phyloP scores from a whole-genome alignment of 1,140 invertebrate species.

The Mamestra configurata region DNA sequence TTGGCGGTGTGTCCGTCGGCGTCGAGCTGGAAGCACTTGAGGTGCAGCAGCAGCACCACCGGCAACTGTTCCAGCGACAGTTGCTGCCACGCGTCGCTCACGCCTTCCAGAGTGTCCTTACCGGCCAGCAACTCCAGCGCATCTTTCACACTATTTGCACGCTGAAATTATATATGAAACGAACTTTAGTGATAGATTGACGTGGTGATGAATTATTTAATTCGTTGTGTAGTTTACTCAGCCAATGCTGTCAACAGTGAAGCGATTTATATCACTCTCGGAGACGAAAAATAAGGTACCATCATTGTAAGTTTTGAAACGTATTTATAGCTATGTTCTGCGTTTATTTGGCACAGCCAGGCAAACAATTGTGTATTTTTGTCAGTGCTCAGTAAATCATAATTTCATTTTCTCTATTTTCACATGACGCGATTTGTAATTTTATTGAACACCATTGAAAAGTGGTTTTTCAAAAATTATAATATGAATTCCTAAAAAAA shows the following conservation, averaged over 20 bases:
- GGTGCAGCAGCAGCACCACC: slow-evolving; percentile 95
- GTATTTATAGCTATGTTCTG: background rate
- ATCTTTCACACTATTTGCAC: slow-evolving; percentile 93
- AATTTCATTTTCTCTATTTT: no score
- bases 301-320: slow-evolving; percentile 58
- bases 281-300: slow-evolving; percentile 74
- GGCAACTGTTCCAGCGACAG: slow-evolving; percentile 96
- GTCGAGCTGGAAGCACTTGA: slow-evolving; percentile 96
- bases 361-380: no score
- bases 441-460: no score
- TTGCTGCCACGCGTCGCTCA: slow-evolving; percentile 94
- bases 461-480: no score
- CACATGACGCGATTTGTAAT: no score
- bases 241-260: slow-evolving; percentile 60
- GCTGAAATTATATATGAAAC: slow-evolving; percentile 87
- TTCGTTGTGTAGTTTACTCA: slow-evolving; percentile 58
- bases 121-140: slow-evolving; percentile 95
- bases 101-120: slow-evolving; percentile 95
- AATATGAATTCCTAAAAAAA: no score
- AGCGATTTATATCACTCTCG: slow-evolving; percentile 55
- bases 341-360: no score
- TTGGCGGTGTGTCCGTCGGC: slow-evolving; percentile 95
- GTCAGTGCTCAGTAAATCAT: no score
- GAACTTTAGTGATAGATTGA: background rate
- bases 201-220: background rate